Conservation (phyloP, 2,797 vertebrate genomes). For the Gymnothorax javanicus region DNA sequence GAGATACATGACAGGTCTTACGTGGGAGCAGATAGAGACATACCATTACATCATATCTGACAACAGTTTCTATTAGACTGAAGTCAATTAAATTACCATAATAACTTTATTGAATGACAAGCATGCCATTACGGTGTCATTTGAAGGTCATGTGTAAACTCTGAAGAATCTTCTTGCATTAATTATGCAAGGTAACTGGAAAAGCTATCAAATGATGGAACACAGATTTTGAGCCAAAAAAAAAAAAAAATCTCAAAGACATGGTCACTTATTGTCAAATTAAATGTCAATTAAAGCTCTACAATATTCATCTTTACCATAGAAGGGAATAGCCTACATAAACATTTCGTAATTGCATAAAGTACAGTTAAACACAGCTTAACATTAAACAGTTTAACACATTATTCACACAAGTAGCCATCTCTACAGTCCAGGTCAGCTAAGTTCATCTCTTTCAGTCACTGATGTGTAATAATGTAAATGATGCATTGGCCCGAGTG, state of each 20-base stretch:
- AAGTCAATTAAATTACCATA: not conserved
- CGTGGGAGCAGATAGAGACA: not conserved
- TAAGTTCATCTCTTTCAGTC: not conserved
- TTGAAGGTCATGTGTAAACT: not conserved
- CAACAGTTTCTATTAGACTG: not conserved
- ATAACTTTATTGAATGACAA: not conserved
- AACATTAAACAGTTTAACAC: not conserved
- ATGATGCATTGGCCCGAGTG: not conserved
- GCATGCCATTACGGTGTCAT: not conserved
- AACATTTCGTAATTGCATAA: not conserved
- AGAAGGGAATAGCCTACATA: not conserved
- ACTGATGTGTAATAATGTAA: not conserved
- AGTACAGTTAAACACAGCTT: not conserved
- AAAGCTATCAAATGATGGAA: not conserved
- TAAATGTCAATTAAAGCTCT: not conserved
- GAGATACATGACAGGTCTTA: not conserved
- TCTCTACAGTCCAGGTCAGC: not conserved
- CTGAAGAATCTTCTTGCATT: not conserved
- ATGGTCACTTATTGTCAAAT: not conserved
- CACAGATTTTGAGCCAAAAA: not conserved
- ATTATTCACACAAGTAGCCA: not conserved
- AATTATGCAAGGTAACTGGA: not conserved
- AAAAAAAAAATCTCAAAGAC: not conserved
- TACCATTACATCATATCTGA: not conserved
- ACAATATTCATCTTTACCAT: not conserved